Evolutionary conservation across 1,140 invertebrate species (phyloP).

Genomic region (Drosophila bipectinata): DNA sequence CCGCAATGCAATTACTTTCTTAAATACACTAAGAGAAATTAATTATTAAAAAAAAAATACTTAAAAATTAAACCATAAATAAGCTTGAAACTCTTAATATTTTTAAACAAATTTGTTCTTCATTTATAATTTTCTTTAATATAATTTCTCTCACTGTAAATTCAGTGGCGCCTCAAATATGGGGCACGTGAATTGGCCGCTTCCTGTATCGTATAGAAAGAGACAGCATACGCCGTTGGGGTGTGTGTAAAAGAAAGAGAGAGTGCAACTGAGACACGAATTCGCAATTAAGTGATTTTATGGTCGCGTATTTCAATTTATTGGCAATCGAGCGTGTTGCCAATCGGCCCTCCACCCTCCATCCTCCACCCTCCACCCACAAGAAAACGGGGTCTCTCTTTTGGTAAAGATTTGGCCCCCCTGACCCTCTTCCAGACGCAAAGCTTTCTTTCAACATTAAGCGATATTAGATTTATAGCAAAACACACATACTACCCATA

Average conservation of each 20-base stretch:
- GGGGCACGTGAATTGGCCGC: conserved; percentile 36
- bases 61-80: too few relatives aligned
- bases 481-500: conserved; percentile 10
- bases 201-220: conserved; percentile 11
- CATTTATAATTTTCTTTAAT: neutral
- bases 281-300: conserved; percentile 81
- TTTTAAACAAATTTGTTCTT: too few relatives aligned
- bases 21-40: conserved; percentile 13
- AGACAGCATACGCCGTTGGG: neutral
- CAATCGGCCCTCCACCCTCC: conserved; percentile 39
- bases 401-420: conserved; percentile 1
- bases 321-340: conserved; percentile 73
- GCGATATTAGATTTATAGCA: conserved; percentile 67
- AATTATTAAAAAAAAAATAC: neutral
- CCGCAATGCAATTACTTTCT: conserved; percentile 49
- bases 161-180: conserved; percentile 17
- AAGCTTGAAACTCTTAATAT: too few relatives aligned
- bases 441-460: conserved; percentile 70
- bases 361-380: conserved; percentile 5
- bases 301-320: conserved; percentile 82
- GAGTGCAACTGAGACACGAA: conserved; percentile 56
- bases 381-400: neutral
- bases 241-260: neutral
- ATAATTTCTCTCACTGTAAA: conserved; percentile 1
- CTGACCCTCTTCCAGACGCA: neutral